Percentiles rank a stretch among this genome's conserved stretches.
These are phyloP conservation scores for Nematopogon swammerdamellus DNA, from an alignment of 2,888 invertebrate species.

Conservation along the genomic window DNA sequence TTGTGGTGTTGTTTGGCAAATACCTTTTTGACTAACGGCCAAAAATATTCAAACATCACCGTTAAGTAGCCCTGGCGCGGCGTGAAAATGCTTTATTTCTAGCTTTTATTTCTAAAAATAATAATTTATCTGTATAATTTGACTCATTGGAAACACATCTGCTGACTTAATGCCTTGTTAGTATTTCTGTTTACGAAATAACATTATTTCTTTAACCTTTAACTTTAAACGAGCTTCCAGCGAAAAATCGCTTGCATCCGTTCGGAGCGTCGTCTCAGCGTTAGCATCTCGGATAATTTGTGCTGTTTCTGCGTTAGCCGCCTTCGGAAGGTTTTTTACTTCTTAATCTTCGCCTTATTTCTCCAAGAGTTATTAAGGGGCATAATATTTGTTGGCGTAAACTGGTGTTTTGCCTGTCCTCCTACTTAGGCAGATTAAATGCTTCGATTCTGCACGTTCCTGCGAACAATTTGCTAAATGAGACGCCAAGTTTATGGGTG, in stretches of 20 bases:
- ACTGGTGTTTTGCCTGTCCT: background rate
- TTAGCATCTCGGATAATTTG: background rate
- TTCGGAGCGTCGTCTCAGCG: background rate
- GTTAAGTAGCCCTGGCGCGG: too few species aligned
- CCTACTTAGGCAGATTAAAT: background rate
- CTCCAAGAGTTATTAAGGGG: background rate
- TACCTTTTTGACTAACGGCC: too few species aligned
- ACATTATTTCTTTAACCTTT: too few species aligned
- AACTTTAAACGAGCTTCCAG: too few species aligned
- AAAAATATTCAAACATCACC: too few species aligned
- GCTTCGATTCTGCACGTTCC: background rate
- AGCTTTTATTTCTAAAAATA: too few species aligned
- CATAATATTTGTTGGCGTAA: background rate
- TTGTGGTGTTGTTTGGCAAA: background rate
- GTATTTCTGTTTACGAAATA: too few species aligned
- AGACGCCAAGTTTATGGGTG: background rate
- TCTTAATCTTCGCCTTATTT: background rate
- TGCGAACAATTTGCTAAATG: background rate
- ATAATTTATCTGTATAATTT: too few species aligned
- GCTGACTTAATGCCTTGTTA: too few species aligned
- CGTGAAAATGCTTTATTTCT: too few species aligned
- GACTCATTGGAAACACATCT: too few species aligned
- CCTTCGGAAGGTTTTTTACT: background rate
- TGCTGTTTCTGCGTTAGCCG: background rate
- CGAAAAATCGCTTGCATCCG: background rate